Evolutionary conservation across 1,140 invertebrate species (phyloP).

Genomic region (Drosophila ercepeae): DNA sequence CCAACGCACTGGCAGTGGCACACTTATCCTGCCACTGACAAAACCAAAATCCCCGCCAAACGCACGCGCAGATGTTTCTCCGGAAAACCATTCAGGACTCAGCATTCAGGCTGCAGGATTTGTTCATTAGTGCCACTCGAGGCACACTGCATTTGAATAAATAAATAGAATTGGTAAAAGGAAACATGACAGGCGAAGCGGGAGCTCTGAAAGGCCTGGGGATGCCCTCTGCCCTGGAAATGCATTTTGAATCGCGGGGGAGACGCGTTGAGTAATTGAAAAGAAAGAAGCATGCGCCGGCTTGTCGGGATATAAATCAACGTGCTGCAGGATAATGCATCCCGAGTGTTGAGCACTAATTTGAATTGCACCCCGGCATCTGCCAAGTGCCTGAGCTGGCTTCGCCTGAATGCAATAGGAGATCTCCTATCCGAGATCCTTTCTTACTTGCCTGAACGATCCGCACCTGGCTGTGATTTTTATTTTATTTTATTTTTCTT

Average conservation of each 20-base stretch:
- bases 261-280: constrained; percentile 65
- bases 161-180: constrained; percentile 44
- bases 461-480: constrained; percentile 67
- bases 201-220: constrained; percentile 27
- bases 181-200: constrained; percentile 60
- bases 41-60: constrained; percentile 30
- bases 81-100: constrained; percentile 44
- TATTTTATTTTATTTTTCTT: neutral
- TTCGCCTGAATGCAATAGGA: constrained; percentile 73
- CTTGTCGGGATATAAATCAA: constrained; percentile 67
- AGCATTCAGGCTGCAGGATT: constrained; percentile 29
- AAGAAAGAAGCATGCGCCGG: constrained; percentile 40
- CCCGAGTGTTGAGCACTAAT: constrained; percentile 69
- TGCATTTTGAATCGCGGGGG: neutral
- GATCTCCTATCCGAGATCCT: constrained; percentile 60
- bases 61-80: constrained; percentile 69
- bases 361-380: constrained; percentile 64
- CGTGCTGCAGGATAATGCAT: constrained; percentile 64
- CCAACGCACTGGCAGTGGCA: constrained; percentile 42
- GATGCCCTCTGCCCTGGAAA: neutral
- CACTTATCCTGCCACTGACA: constrained; percentile 24
- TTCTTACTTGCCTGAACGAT: constrained; percentile 7
- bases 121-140: constrained; percentile 65
- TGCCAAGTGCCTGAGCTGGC: constrained; percentile 31
- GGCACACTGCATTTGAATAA: constrained; percentile 70